phyloP scores from a whole-genome alignment of 2,113 vertebrate species.

The Ammodytes dubius region DNA sequence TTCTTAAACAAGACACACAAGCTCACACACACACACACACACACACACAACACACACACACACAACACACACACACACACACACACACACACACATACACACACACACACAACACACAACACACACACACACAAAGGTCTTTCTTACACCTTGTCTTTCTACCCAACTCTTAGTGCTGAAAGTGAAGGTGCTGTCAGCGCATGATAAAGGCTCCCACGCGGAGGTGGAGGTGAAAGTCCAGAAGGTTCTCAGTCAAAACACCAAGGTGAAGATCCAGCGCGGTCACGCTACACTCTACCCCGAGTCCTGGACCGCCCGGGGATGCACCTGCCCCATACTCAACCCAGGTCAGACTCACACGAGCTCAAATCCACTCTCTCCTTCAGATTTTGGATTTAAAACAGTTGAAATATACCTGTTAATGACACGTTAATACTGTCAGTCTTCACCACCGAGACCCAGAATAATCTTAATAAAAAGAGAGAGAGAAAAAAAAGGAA shows the following conservation, averaged over 20 bases:
- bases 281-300: slow-evolving; percentile 92
- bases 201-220: slow-evolving; percentile 97
- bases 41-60: too few relatives aligned
- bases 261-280: slow-evolving; percentile 91
- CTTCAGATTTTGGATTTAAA: too few relatives aligned
- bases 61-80: too few relatives aligned
- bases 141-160: not conserved
- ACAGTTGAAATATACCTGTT: too few relatives aligned
- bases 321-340: slow-evolving; percentile 97
- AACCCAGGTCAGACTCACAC: slow-evolving; percentile 89
- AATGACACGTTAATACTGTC: not conserved
- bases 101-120: not conserved
- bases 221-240: slow-evolving; percentile 97
- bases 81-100: not conserved
- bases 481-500: too few relatives aligned
- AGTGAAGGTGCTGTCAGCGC: slow-evolving; percentile 94
- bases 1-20: too few relatives aligned
- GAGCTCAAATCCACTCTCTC: not conserved
- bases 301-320: slow-evolving; percentile 96
- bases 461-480: not conserved
- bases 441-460: not conserved
- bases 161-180: slow-evolving; percentile 88
- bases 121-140: not conserved
- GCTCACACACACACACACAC: too few relatives aligned
- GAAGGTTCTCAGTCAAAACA: slow-evolving; percentile 92